These are phyloP conservation scores for Myiotriccus ornatus DNA, from an alignment of 2,797 vertebrate species.

Conservation along the genomic window DNA sequence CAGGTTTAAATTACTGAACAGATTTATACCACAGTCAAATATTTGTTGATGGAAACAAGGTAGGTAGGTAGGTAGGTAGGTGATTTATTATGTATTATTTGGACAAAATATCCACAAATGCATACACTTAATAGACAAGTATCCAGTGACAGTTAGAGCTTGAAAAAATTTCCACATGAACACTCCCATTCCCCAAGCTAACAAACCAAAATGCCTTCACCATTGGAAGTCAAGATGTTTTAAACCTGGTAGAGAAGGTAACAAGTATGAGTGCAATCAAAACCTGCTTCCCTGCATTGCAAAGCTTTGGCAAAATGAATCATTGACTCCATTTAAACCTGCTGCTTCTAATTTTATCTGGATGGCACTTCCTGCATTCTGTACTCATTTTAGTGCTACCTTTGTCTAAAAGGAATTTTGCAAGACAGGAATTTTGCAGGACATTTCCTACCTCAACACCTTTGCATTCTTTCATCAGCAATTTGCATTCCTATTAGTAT, in stretches of 20 bases:
- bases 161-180: not conserved
- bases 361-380: not conserved
- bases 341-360: constrained; percentile 38
- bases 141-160: not conserved
- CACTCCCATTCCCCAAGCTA: not conserved
- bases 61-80: not conserved
- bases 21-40: not conserved
- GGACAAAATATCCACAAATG: not conserved
- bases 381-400: constrained; percentile 27
- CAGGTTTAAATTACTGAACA: not conserved
- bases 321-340: constrained; percentile 31
- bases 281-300: not conserved
- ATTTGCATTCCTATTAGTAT: constrained; percentile 90
- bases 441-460: constrained; percentile 77
- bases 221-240: not conserved
- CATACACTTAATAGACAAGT: not conserved
- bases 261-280: not conserved
- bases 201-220: not conserved
- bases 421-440: constrained; percentile 41
- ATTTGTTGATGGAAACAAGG: not conserved
- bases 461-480: constrained; percentile 77
- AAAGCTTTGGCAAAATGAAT: constrained; percentile 15
- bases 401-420: constrained; percentile 46
- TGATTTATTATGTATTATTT: not conserved
- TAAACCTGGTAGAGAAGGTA: not conserved